Evolutionary conservation across 2,888 invertebrate species (phyloP).

Genomic region (Bembecia ichneumoniformis): DNA sequence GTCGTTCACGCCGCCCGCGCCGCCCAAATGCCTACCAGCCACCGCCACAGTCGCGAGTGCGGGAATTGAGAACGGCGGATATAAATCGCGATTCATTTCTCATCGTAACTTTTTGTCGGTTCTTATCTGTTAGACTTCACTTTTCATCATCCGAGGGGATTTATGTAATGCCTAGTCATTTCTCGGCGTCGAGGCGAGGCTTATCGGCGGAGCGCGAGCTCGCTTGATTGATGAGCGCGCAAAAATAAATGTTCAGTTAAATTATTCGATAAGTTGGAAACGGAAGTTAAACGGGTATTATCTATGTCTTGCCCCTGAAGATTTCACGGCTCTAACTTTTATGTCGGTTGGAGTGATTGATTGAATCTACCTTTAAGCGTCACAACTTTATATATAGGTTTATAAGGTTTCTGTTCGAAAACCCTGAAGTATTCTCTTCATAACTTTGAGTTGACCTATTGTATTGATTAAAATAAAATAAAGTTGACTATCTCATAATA

Average conservation of each 20-base stretch:
- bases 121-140: slow-evolving; percentile 75
- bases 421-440: no score
- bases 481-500: no score
- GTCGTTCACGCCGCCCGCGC: slow-evolving; percentile 13
- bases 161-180: slow-evolving; percentile 75
- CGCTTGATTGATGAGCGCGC: slow-evolving; percentile 74
- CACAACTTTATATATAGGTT: no score
- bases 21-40: slow-evolving; percentile 10
- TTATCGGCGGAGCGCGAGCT: slow-evolving; percentile 67
- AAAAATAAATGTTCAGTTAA: slow-evolving; percentile 75
- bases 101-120: slow-evolving; percentile 75
- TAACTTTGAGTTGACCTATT: no score
- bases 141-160: slow-evolving; percentile 75
- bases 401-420: no score
- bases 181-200: slow-evolving; percentile 72
- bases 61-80: slow-evolving; percentile 51
- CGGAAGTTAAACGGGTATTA: slow-evolving; percentile 75
- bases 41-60: slow-evolving; percentile 19
- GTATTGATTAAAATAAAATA: no score
- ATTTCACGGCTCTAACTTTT: slow-evolving; percentile 66
- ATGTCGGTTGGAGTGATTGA: slow-evolving; percentile 60
- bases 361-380: slow-evolving; percentile 19
- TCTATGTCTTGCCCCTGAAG: slow-evolving; percentile 71
- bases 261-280: slow-evolving; percentile 75
- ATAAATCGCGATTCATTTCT: slow-evolving; percentile 74